phyloP scores from a whole-genome alignment of 2,888 invertebrate genomes.

The Tetranychus truncatus region DNA sequence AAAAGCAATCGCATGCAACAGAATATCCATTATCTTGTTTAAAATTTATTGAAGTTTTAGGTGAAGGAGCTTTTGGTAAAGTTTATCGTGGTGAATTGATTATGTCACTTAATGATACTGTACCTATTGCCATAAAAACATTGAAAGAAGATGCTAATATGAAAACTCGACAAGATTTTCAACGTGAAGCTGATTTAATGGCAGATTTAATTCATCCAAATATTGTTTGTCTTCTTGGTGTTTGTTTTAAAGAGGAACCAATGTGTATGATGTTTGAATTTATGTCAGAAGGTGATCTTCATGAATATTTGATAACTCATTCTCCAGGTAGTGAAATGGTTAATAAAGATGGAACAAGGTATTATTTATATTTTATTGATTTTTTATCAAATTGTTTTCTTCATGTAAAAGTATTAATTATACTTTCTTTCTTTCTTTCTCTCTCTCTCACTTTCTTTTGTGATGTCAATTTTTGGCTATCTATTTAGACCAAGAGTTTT shows the following conservation, averaged over 20 bases:
- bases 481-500: conserved; percentile 17
- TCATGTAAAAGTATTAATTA: neutral
- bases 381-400: no score
- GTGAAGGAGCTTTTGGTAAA: conserved; percentile 92
- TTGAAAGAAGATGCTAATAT: conserved; percentile 54
- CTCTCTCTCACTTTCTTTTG: neutral
- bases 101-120: conserved; percentile 32
- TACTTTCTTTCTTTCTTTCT: neutral
- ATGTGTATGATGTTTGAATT: conserved; percentile 87
- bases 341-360: conserved; percentile 28
- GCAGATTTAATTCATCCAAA: conserved; percentile 58
- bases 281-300: conserved; percentile 87
- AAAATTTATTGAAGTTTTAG: conserved; percentile 66
- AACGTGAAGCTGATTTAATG: conserved; percentile 66
- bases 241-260: conserved; percentile 32
- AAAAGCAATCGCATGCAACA: conserved; percentile 43
- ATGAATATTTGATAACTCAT: conserved; percentile 78
- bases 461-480: no score
- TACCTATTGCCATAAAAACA: conserved; percentile 56
- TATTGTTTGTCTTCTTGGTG: conserved; percentile 57
- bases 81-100: conserved; percentile 46
- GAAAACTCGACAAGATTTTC: conserved; percentile 58
- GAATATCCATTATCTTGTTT: conserved; percentile 51
- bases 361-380: conserved; percentile 40
- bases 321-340: conserved; percentile 43